Conservation (phyloP, 2,888 invertebrate genomes). For the Dasypogon diadema region DNA sequence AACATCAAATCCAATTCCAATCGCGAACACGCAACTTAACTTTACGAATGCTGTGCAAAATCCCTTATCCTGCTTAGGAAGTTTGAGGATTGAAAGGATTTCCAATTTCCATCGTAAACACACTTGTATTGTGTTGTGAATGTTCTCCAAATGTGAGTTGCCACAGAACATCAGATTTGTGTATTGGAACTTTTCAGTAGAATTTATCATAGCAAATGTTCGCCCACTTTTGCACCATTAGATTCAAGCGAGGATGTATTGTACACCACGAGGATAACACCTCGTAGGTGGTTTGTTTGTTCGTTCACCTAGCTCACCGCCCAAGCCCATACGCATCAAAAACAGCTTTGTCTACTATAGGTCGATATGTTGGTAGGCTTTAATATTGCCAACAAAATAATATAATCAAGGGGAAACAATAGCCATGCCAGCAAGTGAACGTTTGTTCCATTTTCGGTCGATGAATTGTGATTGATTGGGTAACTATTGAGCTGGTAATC, state of each 20-base stretch:
- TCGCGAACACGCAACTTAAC: slow-evolving; percentile 26
- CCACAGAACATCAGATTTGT: slow-evolving; percentile 8
- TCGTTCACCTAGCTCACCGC: slow-evolving; percentile 1
- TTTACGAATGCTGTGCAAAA: slow-evolving; percentile 7
- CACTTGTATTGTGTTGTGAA: slow-evolving; percentile 7
- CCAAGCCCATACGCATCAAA: not conserved
- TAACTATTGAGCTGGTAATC: slow-evolving; percentile 5
- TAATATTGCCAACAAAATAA: not conserved
- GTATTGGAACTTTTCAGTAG: not conserved
- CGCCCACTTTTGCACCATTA: not conserved
- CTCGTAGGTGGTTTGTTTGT: slow-evolving; percentile 14
- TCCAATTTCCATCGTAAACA: slow-evolving; percentile 30
- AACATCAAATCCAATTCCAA: slow-evolving; percentile 13
- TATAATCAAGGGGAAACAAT: not conserved
- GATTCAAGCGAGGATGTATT: not conserved
- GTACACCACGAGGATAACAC: not conserved
- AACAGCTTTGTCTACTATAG: not conserved
- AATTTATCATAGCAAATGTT: slow-evolving; percentile 10
- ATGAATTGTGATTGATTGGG: slow-evolving; percentile 33
- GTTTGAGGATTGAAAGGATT: slow-evolving; percentile 1
- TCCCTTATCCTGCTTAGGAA: not conserved
- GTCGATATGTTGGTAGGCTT: not conserved
- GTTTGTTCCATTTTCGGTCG: slow-evolving; percentile 5
- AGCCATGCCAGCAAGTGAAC: not conserved
- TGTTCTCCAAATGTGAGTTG: not conserved